These are phyloP conservation scores for Amphiprion ocellaris DNA, from an alignment of 2,113 vertebrate genomes.

Conservation along the genomic window DNA sequence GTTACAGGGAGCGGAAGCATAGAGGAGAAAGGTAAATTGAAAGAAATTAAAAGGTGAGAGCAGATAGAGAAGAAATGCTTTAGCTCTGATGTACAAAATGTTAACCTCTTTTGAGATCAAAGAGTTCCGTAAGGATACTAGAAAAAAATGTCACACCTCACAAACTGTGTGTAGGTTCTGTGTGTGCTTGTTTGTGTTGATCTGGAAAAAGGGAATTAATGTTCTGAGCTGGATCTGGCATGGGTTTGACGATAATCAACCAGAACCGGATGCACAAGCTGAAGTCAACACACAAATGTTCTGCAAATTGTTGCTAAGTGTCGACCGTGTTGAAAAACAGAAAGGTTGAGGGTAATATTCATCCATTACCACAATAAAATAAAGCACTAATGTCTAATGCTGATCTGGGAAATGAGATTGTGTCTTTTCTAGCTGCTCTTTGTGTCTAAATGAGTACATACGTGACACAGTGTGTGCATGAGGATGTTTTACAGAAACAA, in stretches of 20 bases:
- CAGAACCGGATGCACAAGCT: background rate
- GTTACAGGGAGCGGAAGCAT: conserved; percentile 32
- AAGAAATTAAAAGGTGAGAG: conserved; percentile 65
- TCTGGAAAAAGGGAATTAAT: background rate
- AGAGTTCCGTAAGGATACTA: conserved; percentile 23
- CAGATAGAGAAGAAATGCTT: conserved; percentile 45
- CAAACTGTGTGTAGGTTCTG: conserved; percentile 15
- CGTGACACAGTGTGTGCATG: too few species aligned
- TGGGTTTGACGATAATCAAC: background rate
- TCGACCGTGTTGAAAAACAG: too few species aligned
- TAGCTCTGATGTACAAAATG: conserved; percentile 59
- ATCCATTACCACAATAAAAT: background rate
- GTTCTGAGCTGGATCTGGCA: background rate
- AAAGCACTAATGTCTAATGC: too few species aligned
- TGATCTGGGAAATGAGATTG: too few species aligned
- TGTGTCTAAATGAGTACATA: too few species aligned
- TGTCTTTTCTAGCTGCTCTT: too few species aligned
- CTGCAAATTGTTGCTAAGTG: too few species aligned
- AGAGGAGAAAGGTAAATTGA: conserved; percentile 56
- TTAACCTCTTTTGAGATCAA: conserved; percentile 68
- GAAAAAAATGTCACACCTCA: conserved; percentile 23
- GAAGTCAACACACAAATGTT: too few species aligned
- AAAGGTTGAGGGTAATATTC: background rate
- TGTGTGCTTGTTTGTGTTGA: conserved; percentile 27
- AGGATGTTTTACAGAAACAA: too few species aligned